Percentiles rank a stretch among this genome's conserved stretches.
phyloP scores from a whole-genome alignment of 1,140 invertebrate genomes.

The Lerema accius region DNA sequence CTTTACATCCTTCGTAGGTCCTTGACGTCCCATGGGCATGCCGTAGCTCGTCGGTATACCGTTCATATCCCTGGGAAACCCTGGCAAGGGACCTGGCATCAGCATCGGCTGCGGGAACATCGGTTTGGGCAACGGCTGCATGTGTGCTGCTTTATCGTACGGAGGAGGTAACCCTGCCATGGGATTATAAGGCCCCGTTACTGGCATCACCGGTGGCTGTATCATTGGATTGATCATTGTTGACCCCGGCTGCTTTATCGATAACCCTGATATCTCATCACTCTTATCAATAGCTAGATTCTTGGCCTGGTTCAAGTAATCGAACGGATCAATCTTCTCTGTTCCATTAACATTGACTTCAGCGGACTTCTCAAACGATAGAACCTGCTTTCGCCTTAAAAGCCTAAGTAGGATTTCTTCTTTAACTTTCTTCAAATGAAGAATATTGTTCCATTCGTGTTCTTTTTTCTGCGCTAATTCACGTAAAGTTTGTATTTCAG shows the following conservation, averaged over 20 bases:
- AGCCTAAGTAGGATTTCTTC: conserved; percentile 89
- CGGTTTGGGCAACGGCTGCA: conserved; percentile 73
- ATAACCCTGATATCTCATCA: conserved; percentile 74
- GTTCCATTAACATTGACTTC: conserved; percentile 73
- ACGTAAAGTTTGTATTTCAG: conserved; percentile 86
- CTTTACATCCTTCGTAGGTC: conserved; percentile 90
- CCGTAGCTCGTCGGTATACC: conserved; percentile 65
- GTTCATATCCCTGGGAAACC: conserved; percentile 79
- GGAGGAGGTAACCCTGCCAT: conserved; percentile 73
- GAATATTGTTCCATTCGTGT: conserved; percentile 92
- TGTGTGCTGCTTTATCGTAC: conserved; percentile 74
- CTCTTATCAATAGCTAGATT: conserved; percentile 76
- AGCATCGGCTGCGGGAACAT: conserved; percentile 70
- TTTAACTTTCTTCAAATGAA: conserved; percentile 91
- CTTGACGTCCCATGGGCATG: conserved; percentile 85
- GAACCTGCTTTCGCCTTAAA: conserved; percentile 86
- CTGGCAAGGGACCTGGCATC: conserved; percentile 71
- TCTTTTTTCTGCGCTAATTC: conserved; percentile 89
- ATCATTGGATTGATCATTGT: conserved; percentile 62
- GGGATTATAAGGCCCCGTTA: conserved; percentile 66
- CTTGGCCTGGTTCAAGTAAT: conserved; percentile 72
- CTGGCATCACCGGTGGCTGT: conserved; percentile 63
- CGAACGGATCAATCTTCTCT: conserved; percentile 67
- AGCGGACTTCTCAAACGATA: conserved; percentile 73
- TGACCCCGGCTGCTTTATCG: conserved; percentile 65